Percentiles rank a stretch among this genome's conserved stretches.
These are phyloP conservation scores for Apotomis capreana DNA, from an alignment of 2,888 invertebrate species.

Conservation along the genomic window DNA sequence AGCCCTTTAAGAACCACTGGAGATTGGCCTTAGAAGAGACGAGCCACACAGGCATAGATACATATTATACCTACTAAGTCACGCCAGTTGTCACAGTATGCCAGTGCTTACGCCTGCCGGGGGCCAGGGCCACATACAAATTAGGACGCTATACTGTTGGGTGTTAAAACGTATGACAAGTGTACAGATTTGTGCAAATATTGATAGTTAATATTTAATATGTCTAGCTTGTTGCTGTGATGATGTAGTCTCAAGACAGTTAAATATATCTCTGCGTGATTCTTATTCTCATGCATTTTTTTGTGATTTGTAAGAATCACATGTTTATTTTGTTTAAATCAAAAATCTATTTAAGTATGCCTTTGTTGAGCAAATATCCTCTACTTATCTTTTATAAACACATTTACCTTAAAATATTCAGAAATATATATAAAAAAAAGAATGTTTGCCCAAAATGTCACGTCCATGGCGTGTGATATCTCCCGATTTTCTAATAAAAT, in stretches of 20 bases:
- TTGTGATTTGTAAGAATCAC: too few relatives aligned
- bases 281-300: too few relatives aligned
- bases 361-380: too few relatives aligned
- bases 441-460: too few relatives aligned
- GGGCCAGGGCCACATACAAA: constrained; percentile 59
- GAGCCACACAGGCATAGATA: constrained; percentile 24
- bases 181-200: constrained; percentile 76
- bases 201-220: constrained; percentile 69
- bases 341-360: too few relatives aligned
- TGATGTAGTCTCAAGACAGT: constrained; percentile 1
- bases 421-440: too few relatives aligned
- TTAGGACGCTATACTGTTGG: constrained; percentile 68
- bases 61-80: constrained; percentile 31
- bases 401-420: too few relatives aligned
- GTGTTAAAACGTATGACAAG: constrained; percentile 76
- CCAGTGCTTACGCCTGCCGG: constrained; percentile 40
- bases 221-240: constrained; percentile 61
- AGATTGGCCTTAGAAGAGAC: constrained; percentile 15
- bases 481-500: too few relatives aligned
- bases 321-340: too few relatives aligned
- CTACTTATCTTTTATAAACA: too few relatives aligned
- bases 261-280: constrained; percentile 4
- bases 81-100: constrained; percentile 39
- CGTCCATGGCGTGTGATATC: too few relatives aligned
- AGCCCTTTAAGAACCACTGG: not conserved